A percentile compares a stretch with the other conserved stretches of the same genome.
phyloP scores from a whole-genome alignment of 2,888 invertebrate species.

The Eremobia ochroleuca region DNA sequence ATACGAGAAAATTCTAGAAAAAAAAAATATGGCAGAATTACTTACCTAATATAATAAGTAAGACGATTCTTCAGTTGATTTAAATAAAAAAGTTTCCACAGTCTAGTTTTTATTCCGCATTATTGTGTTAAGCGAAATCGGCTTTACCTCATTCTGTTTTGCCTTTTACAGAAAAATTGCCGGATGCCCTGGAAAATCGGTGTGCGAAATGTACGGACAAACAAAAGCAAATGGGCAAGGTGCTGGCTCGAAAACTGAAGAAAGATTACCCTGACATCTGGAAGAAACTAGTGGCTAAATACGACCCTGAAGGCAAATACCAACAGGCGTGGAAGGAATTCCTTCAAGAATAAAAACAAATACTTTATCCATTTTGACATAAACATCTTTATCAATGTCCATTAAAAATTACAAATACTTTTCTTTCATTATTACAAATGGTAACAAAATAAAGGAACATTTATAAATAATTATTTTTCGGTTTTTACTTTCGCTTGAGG shows the following conservation, averaged over 20 bases:
- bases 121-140: not conserved
- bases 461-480: slow-evolving; percentile 4
- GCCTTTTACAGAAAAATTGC: slow-evolving; percentile 90
- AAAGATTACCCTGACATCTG: slow-evolving; percentile 90
- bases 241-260: slow-evolving; percentile 91
- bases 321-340: slow-evolving; percentile 83
- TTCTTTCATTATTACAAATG: slow-evolving; percentile 4
- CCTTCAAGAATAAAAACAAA: slow-evolving; percentile 48
- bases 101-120: not conserved
- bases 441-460: slow-evolving; percentile 42
- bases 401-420: slow-evolving; percentile 15
- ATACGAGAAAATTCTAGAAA: too few species aligned
- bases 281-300: slow-evolving; percentile 88
- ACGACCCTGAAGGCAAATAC: slow-evolving; percentile 92
- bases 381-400: slow-evolving; percentile 12
- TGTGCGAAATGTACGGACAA: slow-evolving; percentile 93
- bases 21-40: too few species aligned
- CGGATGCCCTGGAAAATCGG: slow-evolving; percentile 92
- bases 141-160: not conserved
- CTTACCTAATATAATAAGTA: too few species aligned
- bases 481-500: slow-evolving; percentile 38
- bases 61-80: not conserved
- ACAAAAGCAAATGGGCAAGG: slow-evolving; percentile 92
- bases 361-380: not conserved
- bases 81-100: not conserved